These are phyloP conservation scores for Lepidocyrtoides sp. DNA, from an alignment of 2,888 invertebrate species.

Conservation along the genomic window DNA sequence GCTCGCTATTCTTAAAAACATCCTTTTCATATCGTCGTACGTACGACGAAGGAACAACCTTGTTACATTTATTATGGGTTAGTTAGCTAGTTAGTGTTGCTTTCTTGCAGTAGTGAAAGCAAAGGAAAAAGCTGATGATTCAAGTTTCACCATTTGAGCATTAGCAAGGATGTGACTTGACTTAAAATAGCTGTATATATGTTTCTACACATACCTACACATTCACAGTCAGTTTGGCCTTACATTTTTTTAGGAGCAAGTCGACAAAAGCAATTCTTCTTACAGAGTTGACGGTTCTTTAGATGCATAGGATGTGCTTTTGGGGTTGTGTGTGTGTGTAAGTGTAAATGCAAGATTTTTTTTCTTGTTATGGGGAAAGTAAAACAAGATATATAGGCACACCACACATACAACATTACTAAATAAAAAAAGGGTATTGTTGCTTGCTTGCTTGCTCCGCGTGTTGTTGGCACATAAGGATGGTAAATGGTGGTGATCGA, in stretches of 20 bases:
- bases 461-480: not conserved
- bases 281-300: constrained; percentile 39
- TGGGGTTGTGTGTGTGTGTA: not conserved
- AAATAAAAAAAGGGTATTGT: too few species aligned
- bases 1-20: too few species aligned
- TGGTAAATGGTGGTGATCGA: constrained; percentile 16
- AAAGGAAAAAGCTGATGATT: constrained; percentile 73
- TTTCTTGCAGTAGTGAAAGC: constrained; percentile 28
- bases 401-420: not conserved
- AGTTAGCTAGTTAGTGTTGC: constrained; percentile 64
- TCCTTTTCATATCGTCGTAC: not conserved
- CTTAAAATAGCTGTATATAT: constrained; percentile 58
- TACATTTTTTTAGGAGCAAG: not conserved
- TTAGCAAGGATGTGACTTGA: constrained; percentile 78
- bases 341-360: not conserved
- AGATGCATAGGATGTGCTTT: not conserved
- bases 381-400: not conserved
- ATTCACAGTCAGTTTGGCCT: too few species aligned
- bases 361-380: constrained; percentile 3
- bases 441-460: too few species aligned
- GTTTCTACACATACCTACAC: too few species aligned
- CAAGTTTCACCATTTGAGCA: constrained; percentile 76
- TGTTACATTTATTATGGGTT: constrained; percentile 2
- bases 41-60: not conserved
- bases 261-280: constrained; percentile 25